Evolutionary conservation across 2,113 vertebrate species (phyloP).

Genomic region (Callithrix jacchus): DNA sequence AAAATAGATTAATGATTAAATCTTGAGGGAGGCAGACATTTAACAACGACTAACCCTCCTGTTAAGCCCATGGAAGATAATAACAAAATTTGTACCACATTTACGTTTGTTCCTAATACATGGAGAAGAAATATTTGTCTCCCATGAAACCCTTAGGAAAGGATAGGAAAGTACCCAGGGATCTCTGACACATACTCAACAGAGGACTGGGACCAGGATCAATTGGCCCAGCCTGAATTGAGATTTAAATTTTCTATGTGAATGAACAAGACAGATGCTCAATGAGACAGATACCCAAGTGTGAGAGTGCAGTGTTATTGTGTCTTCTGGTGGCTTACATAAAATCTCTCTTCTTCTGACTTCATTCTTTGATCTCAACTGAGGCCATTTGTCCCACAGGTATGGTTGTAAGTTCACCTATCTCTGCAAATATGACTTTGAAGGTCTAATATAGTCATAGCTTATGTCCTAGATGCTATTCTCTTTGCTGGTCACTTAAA

Average conservation of each 20-base stretch:
- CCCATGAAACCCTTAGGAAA: background rate
- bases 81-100: background rate
- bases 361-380: background rate
- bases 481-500: background rate
- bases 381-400: background rate
- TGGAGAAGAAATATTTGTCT: background rate
- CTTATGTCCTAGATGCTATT: background rate
- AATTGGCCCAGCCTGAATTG: background rate
- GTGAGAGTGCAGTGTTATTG: background rate
- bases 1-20: background rate
- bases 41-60: background rate
- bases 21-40: background rate
- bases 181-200: background rate
- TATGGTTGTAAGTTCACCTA: background rate
- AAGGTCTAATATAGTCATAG: background rate
- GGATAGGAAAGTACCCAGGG: background rate
- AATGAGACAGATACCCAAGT: background rate
- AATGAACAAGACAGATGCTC: background rate
- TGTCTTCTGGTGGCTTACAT: background rate
- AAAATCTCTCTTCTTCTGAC: background rate
- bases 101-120: background rate
- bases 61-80: background rate
- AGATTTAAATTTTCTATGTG: background rate
- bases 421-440: background rate
- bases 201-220: background rate